Base-by-base conservation (phyloP, 2,113 vertebrate genomes). In the Cinclus mexicanus region DNA sequence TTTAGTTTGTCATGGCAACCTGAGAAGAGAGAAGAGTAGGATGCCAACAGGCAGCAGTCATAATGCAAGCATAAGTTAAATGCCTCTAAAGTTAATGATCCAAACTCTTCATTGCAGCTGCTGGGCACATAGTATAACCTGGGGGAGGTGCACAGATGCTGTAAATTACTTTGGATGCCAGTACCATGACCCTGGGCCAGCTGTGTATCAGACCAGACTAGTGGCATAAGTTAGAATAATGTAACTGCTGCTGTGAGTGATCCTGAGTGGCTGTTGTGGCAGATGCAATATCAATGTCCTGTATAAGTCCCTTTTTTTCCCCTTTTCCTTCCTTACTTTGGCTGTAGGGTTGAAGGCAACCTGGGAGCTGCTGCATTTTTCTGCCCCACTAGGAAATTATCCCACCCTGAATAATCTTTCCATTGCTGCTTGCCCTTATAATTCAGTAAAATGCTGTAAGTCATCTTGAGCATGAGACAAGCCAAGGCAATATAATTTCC, bases 61-160 rank as follows among this genome's bases (percentile, higher is more conserved):
- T 81, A 93, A 94, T 44, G 56, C 28, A 87, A 95, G 68, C 91
- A 80, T 94, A 93, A 94, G 84, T 95, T 77, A 94, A 94, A 91
- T 33, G 82, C 53, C 63, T 91, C 63, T 93, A 63, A 94, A 95
- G 78, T 94, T 95, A 96, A 95, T 72, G 89, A 93, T 69, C 42
- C 93, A 93, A 67, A 90, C 57, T 87, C 50, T 77, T 89, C 87
- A 79, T 39, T 83, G 78, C 74, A 85, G 68, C 81, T 10, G 3
- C 1, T 0, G 56, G 74, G 61, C 81, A 76, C 29, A 23, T 42
- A 65, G 37, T 19, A 55, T 63, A 72, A 83, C 75, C 35, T 94
- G 67, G 88, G 63, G 67, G 79, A 95, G 67, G 63, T 63, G 67
- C 75, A 80, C 87, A 88, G 81, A 93, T 80, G 87, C 78, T 94